Base-by-base conservation (phyloP, 2,113 vertebrate species). In the Coptodon rendalli region DNA sequence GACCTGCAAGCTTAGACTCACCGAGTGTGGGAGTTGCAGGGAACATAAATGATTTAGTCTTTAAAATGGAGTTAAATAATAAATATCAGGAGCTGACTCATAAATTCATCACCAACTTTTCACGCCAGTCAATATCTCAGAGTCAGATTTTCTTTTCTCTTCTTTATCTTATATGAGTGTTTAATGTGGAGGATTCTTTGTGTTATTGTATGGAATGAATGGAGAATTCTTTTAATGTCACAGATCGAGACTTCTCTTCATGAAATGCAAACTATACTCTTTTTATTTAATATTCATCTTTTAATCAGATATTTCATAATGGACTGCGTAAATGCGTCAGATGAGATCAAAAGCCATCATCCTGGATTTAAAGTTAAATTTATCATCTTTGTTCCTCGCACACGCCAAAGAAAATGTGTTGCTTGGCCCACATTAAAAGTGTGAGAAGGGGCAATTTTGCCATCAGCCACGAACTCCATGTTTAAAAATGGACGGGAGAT, bases 41-140 rank as follows among this genome's bases (percentile, higher is more conserved):
- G 83, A 71, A 34, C 52, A 82, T 89, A 45, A 92, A 93, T 76
- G 53, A 86, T 92, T 92, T 79, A 93, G 22, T 38, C 14, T 57
- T 43, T 31, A 81, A 83, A 90, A 83, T 81, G n/a, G 54, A 89
- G 22, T 56, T 89, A 82, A 92, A 94, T 92, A 86, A 90, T 92
- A 81, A 31, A 91, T 88, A 87, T 40, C 45, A 80, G n/a, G 19
- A 34, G 57, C 34, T 89, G 86, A 92, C 59, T 86, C 43, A 86
- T 81, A 59, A 81, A 80, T 68, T 80, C 19, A 56, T 53, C 43
- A 76, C 45, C 29, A 82, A 61, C 76, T 48, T 82, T 78, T 87
- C n/a, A 19, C 1, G 2, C n/a, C 48, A 59, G 36, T 82, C 61
- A 53, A 31, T 84, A 53, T 61, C 73, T 11, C 34, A 68, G 4